Base-by-base conservation (phyloP, 2,113 vertebrate species). In the rat (Rattus norvegicus) region DNA sequence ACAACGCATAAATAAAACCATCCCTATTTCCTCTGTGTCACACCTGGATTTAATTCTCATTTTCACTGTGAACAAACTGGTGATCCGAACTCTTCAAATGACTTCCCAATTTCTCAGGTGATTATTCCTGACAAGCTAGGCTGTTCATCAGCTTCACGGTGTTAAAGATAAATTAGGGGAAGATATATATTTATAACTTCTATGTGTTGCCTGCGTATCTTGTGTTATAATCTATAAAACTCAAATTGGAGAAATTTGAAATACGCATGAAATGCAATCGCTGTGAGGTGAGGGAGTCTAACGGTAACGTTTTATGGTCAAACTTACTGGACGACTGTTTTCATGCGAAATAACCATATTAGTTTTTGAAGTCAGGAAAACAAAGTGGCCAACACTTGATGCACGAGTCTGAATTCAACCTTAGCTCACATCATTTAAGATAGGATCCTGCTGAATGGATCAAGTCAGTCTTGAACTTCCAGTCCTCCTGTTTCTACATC, bases 191-290 rank as follows among this genome's bases (percentile, higher is more conserved):
- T 80, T 85, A 86, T 49, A 93, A 49, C 1, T 79, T 63, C 24
- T 10, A 79, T 26, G 47, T 59, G 26, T 80, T 70, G 49, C 1
- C 7, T 24, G 8, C 56, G 43, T 70, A 63, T 81, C 70, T 91
- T 89, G 69, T 88, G 91, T 43, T 63, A 7, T 54, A 59, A 83
- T 83, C 39, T 94, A 56, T 85, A 95, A 77, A 69, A 84, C 7
- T 73, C 79, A 80, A 52, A 49, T 39, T 90, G n/a, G 11, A 61
- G 52, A 79, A 39, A 65, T 16, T 43, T 91, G 1, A 65, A 43
- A 56, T 52, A 43, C n/a, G 72, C 80, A 70, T 70, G 30, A 91
- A 94, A 91, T 63, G 17, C 16, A 91, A 17, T 69, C 67, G 70
- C 75, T 77, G 3, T 47, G 56, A 76, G 75, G 43, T 36, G 63